Evolutionary conservation across 2,888 invertebrate species (phyloP).

Genomic region (Polylopha cassiicola): DNA sequence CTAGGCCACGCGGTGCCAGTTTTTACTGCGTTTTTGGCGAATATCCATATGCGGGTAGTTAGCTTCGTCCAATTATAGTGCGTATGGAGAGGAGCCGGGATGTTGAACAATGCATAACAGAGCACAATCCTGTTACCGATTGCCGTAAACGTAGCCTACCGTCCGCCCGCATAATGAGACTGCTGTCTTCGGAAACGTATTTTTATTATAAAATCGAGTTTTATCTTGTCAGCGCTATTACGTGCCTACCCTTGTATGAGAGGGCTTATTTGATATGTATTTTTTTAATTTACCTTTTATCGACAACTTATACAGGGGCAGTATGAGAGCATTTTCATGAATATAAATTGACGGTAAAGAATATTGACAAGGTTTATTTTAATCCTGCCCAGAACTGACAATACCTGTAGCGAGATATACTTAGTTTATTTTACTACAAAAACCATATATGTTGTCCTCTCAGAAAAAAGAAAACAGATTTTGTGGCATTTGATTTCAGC

Average conservation of each 20-base stretch:
- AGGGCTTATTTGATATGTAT: conserved; percentile 24
- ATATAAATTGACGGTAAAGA: too few relatives aligned
- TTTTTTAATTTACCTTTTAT: conserved; percentile 25
- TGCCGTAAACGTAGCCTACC: conserved; percentile 47
- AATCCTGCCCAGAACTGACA: too few relatives aligned
- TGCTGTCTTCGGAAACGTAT: conserved; percentile 7
- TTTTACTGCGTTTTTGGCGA: conserved; percentile 62
- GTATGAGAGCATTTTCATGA: too few relatives aligned
- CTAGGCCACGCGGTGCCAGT: conserved; percentile 31
- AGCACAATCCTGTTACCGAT: conserved; percentile 35
- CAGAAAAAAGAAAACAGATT: too few relatives aligned
- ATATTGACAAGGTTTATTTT: too few relatives aligned
- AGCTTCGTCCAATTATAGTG: conserved; percentile 53
- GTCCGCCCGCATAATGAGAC: conserved; percentile 54
- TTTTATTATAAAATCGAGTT: conserved; percentile 16
- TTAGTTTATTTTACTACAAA: too few relatives aligned
- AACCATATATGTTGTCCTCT: too few relatives aligned
- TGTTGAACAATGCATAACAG: conserved; percentile 56
- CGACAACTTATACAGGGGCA: too few relatives aligned
- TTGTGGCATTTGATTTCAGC: too few relatives aligned
- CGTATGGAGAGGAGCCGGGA: conserved; percentile 33
- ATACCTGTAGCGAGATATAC: too few relatives aligned
- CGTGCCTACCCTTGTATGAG: conserved; percentile 12
- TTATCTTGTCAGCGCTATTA: conserved; percentile 12
- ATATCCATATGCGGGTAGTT: conserved; percentile 52